Percentiles rank a stretch among this genome's conserved stretches.
Evolutionary conservation across 1,140 invertebrate genomes (phyloP).

Genomic region (Drosophila equinoxialis): DNA sequence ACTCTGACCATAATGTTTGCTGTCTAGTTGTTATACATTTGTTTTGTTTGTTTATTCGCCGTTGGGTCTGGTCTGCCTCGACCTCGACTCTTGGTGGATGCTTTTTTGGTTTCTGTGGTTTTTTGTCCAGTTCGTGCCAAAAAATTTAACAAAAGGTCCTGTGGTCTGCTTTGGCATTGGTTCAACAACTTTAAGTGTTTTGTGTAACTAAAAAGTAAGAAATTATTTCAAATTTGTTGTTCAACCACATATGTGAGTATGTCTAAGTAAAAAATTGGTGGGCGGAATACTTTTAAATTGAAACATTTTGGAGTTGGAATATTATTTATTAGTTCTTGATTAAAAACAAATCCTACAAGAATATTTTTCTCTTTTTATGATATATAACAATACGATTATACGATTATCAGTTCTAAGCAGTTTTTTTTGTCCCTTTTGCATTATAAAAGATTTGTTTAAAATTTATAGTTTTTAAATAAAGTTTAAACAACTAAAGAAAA

Average conservation of each 20-base stretch:
- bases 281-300: not conserved
- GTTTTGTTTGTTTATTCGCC: conserved; percentile 25
- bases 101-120: conserved; percentile 49
- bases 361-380: too few species aligned
- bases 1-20: conserved; percentile 14
- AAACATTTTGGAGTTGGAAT: not conserved
- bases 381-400: too few species aligned
- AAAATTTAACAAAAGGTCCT: conserved; percentile 33
- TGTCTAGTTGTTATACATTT: conserved; percentile 21
- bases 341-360: too few species aligned
- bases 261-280: not conserved
- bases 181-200: conserved; percentile 14
- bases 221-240: conserved; percentile 4
- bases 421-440: too few species aligned
- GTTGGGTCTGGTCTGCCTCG: conserved; percentile 22
- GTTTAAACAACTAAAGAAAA: too few species aligned
- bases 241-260: not conserved
- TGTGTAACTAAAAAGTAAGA: conserved; percentile 12
- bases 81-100: conserved; percentile 22
- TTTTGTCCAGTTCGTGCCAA: conserved; percentile 45
- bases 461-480: not conserved
- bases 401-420: too few species aligned
- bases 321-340: not conserved
- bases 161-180: conserved; percentile 41
- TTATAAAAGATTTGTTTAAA: too few species aligned